A percentile compares a stretch with the other conserved stretches of the same genome.
phyloP scores from a whole-genome alignment of 2,113 vertebrate genomes.

The Erythrocercus mccallii region DNA sequence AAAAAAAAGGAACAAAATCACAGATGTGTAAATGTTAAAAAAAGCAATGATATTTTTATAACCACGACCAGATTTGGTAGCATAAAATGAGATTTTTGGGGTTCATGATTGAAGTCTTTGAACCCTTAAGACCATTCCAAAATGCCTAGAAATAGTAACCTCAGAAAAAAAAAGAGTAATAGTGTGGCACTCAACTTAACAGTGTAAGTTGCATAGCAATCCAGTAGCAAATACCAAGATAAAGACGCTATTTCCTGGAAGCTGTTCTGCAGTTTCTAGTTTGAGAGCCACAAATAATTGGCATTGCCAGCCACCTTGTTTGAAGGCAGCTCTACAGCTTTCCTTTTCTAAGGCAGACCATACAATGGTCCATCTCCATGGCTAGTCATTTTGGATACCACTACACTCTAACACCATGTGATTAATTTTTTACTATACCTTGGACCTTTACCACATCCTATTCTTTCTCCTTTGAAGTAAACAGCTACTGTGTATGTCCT shows the following conservation, averaged over 20 bases:
- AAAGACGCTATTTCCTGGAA: neutral
- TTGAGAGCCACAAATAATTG: neutral
- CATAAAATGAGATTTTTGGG: neutral
- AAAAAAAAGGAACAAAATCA: neutral
- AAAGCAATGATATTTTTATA: neutral
- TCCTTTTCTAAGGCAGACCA: neutral
- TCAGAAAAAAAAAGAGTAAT: fast-evolving
- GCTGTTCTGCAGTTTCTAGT: neutral
- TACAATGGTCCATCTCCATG: neutral
- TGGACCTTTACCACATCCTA: slow-evolving; percentile 97
- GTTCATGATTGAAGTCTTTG: neutral
- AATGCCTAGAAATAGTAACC: neutral
- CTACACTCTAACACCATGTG: neutral
- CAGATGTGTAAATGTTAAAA: neutral
- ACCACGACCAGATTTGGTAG: neutral
- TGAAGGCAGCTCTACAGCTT: neutral
- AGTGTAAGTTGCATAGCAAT: neutral
- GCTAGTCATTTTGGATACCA: neutral
- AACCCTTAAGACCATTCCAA: neutral
- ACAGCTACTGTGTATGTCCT: slow-evolving; percentile 97
- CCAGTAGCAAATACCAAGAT: neutral
- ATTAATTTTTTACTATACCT: slow-evolving; percentile 77
- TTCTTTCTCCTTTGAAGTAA: slow-evolving; percentile 97
- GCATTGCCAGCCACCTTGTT: neutral
- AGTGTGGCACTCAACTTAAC: neutral